Evolutionary conservation across 2,888 invertebrate species (phyloP).

Genomic region (Nomada fucata): DNA sequence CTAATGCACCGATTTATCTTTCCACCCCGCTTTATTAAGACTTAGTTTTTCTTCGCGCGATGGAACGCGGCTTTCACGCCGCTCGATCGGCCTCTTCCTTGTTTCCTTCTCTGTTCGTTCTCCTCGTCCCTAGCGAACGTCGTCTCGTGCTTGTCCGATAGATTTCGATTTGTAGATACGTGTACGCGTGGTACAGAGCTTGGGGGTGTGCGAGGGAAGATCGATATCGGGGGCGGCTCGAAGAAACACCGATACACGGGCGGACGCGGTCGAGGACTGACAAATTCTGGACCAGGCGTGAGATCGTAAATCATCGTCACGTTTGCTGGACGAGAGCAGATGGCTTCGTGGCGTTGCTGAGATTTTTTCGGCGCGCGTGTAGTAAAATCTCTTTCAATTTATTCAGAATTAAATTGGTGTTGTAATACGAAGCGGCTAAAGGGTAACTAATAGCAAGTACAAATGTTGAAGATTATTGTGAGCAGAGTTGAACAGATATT

Average conservation of each 20-base stretch:
- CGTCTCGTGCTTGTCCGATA: constrained; percentile 18
- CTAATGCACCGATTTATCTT: constrained; percentile 83
- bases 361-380: background rate
- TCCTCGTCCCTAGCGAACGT: background rate
- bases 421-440: too few relatives aligned
- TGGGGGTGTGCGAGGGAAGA: constrained; percentile 54
- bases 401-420: too few relatives aligned
- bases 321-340: constrained; percentile 43
- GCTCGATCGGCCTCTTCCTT: background rate
- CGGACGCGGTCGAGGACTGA: constrained; percentile 54
- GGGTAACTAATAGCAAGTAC: too few relatives aligned
- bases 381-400: too few relatives aligned
- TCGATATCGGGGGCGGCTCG: constrained; percentile 70
- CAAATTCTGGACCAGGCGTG: constrained; percentile 66
- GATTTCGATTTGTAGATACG: constrained; percentile 50
- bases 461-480: too few relatives aligned
- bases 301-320: constrained; percentile 70
- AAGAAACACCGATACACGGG: constrained; percentile 53
- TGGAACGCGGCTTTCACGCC: constrained; percentile 53
- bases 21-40: constrained; percentile 74
- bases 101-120: background rate
- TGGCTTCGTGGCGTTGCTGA: constrained; percentile 33
- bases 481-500: too few relatives aligned
- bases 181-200: background rate
- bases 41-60: constrained; percentile 71